phyloP scores from a whole-genome alignment of 2,888 invertebrate genomes.

The Heliconius sara region DNA sequence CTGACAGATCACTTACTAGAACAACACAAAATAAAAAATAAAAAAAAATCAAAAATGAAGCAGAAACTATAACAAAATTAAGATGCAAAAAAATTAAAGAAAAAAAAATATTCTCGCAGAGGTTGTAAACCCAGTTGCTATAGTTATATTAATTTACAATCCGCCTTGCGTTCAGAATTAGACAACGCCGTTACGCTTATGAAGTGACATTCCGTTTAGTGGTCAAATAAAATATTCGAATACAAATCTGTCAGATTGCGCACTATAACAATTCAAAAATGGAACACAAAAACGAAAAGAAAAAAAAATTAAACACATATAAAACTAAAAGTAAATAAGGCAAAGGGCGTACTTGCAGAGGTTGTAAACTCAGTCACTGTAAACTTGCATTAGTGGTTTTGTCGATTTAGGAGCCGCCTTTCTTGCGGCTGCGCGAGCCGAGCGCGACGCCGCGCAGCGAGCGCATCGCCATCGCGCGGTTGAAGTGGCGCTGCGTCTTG shows the following conservation, averaged over 20 bases:
- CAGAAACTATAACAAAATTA: not conserved
- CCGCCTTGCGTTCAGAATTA: conserved; percentile 60
- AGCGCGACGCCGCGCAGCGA: conserved; percentile 86
- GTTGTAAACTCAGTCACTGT: conserved; percentile 48
- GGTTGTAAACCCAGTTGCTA: conserved; percentile 49
- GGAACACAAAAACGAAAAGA: not conserved
- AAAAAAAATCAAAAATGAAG: not conserved
- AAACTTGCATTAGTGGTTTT: conserved; percentile 14
- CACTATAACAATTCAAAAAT: not conserved
- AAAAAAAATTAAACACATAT: not conserved
- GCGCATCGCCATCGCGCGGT: conserved; percentile 95
- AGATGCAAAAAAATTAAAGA: not conserved
- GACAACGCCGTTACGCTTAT: not conserved
- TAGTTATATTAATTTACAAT: conserved; percentile 58
- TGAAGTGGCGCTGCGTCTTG: conserved; percentile 92
- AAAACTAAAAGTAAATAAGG: not conserved
- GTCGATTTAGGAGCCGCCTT: conserved; percentile 69
- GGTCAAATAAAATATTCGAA: not conserved
- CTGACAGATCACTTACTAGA: not conserved
- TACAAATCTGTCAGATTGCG: not conserved
- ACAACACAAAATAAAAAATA: not conserved
- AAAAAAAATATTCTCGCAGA: conserved; percentile 33
- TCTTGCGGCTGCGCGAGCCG: conserved; percentile 72
- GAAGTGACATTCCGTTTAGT: not conserved
- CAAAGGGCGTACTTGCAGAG: conserved; percentile 39